Evolutionary conservation across 2,888 invertebrate species (phyloP), one percentile per base, ranked within the genome.

Genomic region (Trachelus troglodyta): DNA sequence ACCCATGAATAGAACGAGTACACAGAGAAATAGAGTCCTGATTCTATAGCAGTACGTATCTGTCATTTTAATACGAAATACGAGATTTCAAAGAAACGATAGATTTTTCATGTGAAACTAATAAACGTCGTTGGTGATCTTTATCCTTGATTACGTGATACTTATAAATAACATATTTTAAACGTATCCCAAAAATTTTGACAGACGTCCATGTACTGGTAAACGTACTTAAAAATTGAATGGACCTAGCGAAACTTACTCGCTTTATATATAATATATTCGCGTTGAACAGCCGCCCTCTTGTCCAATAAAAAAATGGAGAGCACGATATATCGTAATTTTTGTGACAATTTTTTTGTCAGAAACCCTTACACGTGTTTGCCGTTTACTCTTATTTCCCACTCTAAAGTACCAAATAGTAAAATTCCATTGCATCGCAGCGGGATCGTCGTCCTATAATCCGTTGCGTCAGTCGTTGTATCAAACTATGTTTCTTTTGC

Each of bases 401-500:
- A 12, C 40, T 40, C 1, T 4, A 12, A 35, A 12, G 12, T 15
- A 15, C 0, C 40, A 23, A 40, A 15, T 6, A 40, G 40, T 40
- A 15, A 40, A 15, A 56, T 9, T 23, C 56, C 40, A 40, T 40
- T 15, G 40, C 1, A 33, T 30, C 30, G 34, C 11, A 31, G 37
- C 71, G 76, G 56, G 79, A 74, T 73, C 79, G 37, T 76, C 76
- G 79, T 37, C 76, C 69, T 34, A n/a, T 35, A 73, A 79, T 76
- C 40, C 74, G 79, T 79, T 79, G 76, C 74, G 74, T 79, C 79
- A 79, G 74, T 68, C 40, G 69, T 76, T 76, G 76, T 74, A 75
- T 76, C 76, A 74, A 69, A 15, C 40, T 34, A 34, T 56, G 11
- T 33, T 12, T 56, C 74, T 79, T 74, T 79, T 79, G 40, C 69